phyloP scores from a whole-genome alignment of 2,888 invertebrate genomes.

The Mimachlamys varia region DNA sequence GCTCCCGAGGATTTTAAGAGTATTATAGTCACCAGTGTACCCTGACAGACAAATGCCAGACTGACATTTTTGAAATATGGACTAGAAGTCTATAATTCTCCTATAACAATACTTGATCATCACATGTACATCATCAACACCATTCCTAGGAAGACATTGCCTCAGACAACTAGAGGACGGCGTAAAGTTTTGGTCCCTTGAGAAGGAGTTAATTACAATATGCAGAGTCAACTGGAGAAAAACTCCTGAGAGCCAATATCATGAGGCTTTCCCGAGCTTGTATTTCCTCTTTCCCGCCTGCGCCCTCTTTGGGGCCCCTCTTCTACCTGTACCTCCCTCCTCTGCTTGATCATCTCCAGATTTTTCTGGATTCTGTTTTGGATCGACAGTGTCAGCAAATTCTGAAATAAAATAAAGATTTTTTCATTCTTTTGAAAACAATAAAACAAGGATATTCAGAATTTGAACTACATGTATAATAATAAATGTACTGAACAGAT shows the following conservation, averaged over 20 bases:
- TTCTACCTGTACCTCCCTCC: constrained; percentile 37
- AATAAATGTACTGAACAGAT: too few species aligned
- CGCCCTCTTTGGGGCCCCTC: constrained; percentile 41
- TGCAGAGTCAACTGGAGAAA: background rate
- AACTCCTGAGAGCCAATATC: background rate
- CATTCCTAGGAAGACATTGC: background rate
- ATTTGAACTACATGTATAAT: too few species aligned
- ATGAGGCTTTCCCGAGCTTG: constrained; percentile 50
- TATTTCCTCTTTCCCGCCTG: constrained; percentile 48
- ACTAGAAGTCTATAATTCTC: background rate
- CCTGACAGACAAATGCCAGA: too few species aligned
- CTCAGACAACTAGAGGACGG: background rate
- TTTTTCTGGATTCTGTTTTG: background rate
- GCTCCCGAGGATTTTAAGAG: too few species aligned
- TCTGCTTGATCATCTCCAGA: constrained; percentile 32
- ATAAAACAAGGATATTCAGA: too few species aligned
- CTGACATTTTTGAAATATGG: background rate
- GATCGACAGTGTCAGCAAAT: background rate
- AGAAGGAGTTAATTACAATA: background rate
- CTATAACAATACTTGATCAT: background rate
- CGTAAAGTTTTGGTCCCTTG: background rate
- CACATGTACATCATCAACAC: background rate
- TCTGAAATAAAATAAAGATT: background rate
- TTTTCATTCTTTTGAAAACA: too few species aligned
- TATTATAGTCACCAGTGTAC: too few species aligned